A percentile compares a stretch with the other conserved stretches of the same genome.
phyloP scores from a whole-genome alignment of 1,140 invertebrate species.

The Pseudomyrmex concolor region DNA sequence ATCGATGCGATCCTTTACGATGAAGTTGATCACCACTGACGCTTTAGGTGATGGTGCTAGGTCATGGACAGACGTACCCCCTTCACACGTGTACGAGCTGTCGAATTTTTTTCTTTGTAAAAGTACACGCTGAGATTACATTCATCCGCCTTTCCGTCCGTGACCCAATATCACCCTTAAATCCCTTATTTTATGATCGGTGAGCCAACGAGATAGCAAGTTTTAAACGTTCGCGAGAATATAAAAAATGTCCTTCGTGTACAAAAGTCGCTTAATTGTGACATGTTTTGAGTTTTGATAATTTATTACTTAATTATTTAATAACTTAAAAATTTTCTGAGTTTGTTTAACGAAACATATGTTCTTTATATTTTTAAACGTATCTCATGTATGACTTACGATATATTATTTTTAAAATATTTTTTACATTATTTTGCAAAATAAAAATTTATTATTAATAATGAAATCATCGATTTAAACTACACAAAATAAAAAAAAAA shows the following conservation, averaged over 20 bases:
- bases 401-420: too few relatives aligned
- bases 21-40: conserved; percentile 45
- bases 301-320: too few relatives aligned
- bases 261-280: too few relatives aligned
- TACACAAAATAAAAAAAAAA: neutral
- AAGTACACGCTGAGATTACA: conserved; percentile 34
- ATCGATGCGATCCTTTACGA: neutral
- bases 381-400: too few relatives aligned
- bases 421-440: too few relatives aligned
- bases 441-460: neutral
- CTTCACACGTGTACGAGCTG: conserved; percentile 27
- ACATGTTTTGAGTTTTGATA: too few relatives aligned
- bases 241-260: neutral
- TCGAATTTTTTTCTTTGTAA: conserved; percentile 55
- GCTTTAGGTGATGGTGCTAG: conserved; percentile 45
- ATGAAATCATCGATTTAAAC: neutral
- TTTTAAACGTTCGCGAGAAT: neutral
- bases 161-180: conserved; percentile 43
- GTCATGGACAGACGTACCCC: conserved; percentile 44
- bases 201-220: neutral
- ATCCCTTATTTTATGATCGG: conserved; percentile 29
- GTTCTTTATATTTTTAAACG: too few relatives aligned
- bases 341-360: too few relatives aligned
- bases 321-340: too few relatives aligned
- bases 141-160: conserved; percentile 24